phyloP scores from a whole-genome alignment of 2,113 vertebrate species.

The Clarias batrachus region DNA sequence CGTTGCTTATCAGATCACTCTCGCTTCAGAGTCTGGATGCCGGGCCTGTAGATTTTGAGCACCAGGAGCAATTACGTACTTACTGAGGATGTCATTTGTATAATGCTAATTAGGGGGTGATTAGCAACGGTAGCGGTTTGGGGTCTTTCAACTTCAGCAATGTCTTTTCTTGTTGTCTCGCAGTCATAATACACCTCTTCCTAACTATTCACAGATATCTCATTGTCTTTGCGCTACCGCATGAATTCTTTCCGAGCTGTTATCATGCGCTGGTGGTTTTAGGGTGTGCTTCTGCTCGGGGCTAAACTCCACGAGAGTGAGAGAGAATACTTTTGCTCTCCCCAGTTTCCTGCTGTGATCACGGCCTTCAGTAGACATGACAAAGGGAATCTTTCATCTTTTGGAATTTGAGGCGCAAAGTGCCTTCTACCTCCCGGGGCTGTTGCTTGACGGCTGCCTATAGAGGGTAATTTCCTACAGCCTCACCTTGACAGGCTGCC shows the following conservation, averaged over 20 bases:
- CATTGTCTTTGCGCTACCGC: background rate
- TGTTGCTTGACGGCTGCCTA: slow-evolving; percentile 47
- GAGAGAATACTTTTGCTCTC: slow-evolving; percentile 29
- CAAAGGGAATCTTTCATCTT: slow-evolving; percentile 63
- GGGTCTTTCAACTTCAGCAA: background rate
- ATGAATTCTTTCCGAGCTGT: background rate
- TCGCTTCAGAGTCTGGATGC: background rate
- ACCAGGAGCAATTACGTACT: background rate
- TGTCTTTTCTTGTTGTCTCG: background rate
- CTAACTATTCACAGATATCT: background rate
- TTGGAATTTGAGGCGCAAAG: slow-evolving; percentile 61
- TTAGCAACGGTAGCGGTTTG: background rate
- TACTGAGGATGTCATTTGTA: background rate
- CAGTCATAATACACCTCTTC: slow-evolving; percentile 27
- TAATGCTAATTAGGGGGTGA: background rate
- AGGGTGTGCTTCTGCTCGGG: slow-evolving; percentile 1
- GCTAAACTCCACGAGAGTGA: slow-evolving; percentile 33
- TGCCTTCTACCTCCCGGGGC: slow-evolving; percentile 44
- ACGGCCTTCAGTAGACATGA: slow-evolving; percentile 51
- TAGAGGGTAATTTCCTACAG: slow-evolving; percentile 57
- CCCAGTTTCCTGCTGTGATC: slow-evolving; percentile 45
- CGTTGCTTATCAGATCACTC: slow-evolving; percentile 31
- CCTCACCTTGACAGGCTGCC: slow-evolving; percentile 34
- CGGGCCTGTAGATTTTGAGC: background rate
- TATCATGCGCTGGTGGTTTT: background rate